Conservation (phyloP, 2,113 vertebrate species). For the Myiozetetes cayanensis region DNA sequence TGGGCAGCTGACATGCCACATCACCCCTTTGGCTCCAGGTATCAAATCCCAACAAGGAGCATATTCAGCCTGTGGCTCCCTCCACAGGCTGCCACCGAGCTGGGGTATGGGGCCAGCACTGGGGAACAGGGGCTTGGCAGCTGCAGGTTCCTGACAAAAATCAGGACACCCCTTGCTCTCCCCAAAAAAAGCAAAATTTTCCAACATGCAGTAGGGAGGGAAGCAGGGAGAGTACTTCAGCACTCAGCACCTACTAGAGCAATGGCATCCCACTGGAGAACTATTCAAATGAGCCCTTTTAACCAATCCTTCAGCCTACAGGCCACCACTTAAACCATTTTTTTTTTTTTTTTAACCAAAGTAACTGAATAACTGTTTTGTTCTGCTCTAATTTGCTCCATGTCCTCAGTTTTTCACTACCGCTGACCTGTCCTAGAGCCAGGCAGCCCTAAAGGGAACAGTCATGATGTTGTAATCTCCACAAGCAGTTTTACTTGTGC, state of each 20-base stretch:
- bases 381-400: constrained; percentile 1
- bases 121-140: neutral
- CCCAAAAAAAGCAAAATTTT: neutral
- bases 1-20: fast-evolving
- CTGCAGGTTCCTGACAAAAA: neutral
- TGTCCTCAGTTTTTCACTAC: constrained; percentile 15
- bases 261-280: fast-evolving
- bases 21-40: fast-evolving
- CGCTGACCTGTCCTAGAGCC: neutral
- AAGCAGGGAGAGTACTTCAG: neutral
- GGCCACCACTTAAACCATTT: neutral
- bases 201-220: too few relatives aligned
- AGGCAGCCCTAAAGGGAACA: neutral
- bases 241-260: neutral
- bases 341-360: neutral
- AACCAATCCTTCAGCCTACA: neutral
- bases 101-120: fast-evolving
- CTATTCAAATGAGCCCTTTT: neutral
- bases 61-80: neutral
- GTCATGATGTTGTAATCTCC: neutral
- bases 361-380: neutral
- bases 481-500: neutral
- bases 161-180: neutral
- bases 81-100: fast-evolving
- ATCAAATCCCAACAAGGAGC: fast-evolving